Percentiles rank a stretch among this genome's conserved stretches.
Evolutionary conservation across 2,113 vertebrate genomes (phyloP).

Genomic region (Oncorhynchus keta): DNA sequence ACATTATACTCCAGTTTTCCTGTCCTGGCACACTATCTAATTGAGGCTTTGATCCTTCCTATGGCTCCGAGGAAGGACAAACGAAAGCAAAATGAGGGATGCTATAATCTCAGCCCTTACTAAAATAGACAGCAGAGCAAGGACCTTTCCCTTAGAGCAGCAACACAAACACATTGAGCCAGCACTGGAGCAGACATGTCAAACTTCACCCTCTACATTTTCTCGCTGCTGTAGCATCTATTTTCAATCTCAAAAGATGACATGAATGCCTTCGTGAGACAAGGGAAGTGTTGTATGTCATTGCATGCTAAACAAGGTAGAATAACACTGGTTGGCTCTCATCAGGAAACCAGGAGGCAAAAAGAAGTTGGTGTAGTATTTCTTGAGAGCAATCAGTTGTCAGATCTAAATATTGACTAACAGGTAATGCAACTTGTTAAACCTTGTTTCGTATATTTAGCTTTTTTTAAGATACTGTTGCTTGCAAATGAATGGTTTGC

Average conservation of each 20-base stretch:
- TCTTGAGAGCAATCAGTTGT: constrained; percentile 72
- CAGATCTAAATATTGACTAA: constrained; percentile 68
- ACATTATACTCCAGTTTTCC: constrained; percentile 34
- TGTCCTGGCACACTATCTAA: constrained; percentile 46
- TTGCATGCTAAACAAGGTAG: constrained; percentile 54
- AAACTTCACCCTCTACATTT: constrained; percentile 33
- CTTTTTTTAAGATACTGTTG: constrained; percentile 45
- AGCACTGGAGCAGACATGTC: constrained; percentile 22
- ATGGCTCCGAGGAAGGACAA: constrained; percentile 50
- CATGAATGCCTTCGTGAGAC: constrained; percentile 53
- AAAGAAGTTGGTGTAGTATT: constrained; percentile 68
- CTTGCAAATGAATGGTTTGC: constrained; percentile 34
- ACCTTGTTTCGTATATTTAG: constrained; percentile 60
- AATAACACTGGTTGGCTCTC: constrained; percentile 27
- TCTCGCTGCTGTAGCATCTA: constrained; percentile 44
- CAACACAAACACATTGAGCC: constrained; percentile 32
- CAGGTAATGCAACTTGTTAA: constrained; percentile 70
- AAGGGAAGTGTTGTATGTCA: constrained; percentile 36
- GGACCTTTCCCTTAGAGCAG: constrained; percentile 24
- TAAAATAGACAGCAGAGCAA: constrained; percentile 45
- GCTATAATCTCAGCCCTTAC: constrained; percentile 35
- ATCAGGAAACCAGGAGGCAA: constrained; percentile 59
- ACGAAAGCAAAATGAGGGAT: constrained; percentile 41
- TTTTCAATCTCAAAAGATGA: constrained; percentile 54
- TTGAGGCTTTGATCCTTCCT: constrained; percentile 63